Base-by-base conservation (phyloP, 2,888 invertebrate genomes). In the Tipula helvola region DNA sequence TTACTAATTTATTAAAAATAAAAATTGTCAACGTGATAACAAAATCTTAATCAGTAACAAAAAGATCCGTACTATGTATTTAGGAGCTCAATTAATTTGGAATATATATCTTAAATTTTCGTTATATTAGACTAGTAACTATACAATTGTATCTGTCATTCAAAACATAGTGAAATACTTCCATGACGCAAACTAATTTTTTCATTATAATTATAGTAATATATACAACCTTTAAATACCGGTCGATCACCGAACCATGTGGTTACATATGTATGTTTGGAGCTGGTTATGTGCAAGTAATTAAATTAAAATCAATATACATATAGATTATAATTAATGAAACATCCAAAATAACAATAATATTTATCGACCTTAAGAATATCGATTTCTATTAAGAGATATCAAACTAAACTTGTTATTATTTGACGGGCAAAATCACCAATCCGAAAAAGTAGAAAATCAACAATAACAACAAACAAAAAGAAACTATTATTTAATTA, bases 401-500 rank as follows among this genome's bases (percentile, higher is more conserved):
- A 44, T 44, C 44, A 10, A 44, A 44, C 1, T 44, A 44, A n/a
- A 10, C 44, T 44, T 44, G 44, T 44, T 52, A 52, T 16, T 71
- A 7, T 7, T 39, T 39, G 39, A 39, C 52, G 52, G n/a, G 10
- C 18, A 71, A 71, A 71, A 71, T 71, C 16, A 57, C 52, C 16
- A n/a, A 57, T 7, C 52, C 52, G 16, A 57, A 57, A 5, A 57
- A 57, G 52, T 57, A 57, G 16, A 57, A 57, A 39, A 39, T 7
- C 5, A 39, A 39, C 39, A 39, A 16, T 44, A 52, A 5, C 47
- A 52, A 52, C 28, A 57, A 28, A 28, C 10, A 28, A 71, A 71
- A 71, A 71, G 71, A 71, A 71, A 71, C 71, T 71, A 71, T 71
- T 71, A 71, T 71, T 71, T 71, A 71, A 71, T 71, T 71, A 71